These are phyloP conservation scores for Chaitophorus viminalis DNA, from an alignment of 2,888 invertebrate genomes.

Conservation along the genomic window DNA sequence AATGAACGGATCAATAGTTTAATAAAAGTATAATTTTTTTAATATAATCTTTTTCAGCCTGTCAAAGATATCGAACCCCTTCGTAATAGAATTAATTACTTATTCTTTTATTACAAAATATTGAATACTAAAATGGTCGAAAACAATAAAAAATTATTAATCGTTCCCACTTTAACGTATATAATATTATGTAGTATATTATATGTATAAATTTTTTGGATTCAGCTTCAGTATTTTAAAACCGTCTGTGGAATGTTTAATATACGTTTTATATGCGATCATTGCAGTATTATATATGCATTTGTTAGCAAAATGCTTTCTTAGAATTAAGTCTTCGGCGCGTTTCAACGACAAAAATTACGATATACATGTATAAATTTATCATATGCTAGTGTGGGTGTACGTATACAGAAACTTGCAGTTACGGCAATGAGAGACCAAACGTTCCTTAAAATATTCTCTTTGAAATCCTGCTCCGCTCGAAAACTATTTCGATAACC, in stretches of 20 bases:
- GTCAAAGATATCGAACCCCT: background rate
- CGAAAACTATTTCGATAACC: slow-evolving; percentile 29
- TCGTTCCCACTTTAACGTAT: background rate
- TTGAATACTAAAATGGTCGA: background rate
- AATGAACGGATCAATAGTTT: too few relatives aligned
- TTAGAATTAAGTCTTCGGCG: slow-evolving; percentile 6
- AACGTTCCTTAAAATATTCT: slow-evolving; percentile 6
- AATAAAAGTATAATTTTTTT: background rate
- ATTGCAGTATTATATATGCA: background rate
- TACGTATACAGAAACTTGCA: background rate
- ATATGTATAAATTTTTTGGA: background rate
- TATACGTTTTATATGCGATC: background rate
- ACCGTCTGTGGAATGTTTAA: background rate
- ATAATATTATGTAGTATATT: background rate
- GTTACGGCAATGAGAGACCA: background rate
- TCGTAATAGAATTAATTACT: background rate
- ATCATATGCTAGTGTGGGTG: background rate
- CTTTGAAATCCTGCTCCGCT: slow-evolving; percentile 41
- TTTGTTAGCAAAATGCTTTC: background rate
- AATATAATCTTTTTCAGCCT: background rate
- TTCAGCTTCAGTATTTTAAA: background rate
- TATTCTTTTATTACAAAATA: background rate
- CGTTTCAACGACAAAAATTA: slow-evolving; percentile 4
- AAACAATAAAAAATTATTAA: background rate
- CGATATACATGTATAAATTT: background rate